These are phyloP conservation scores for Ametastegia equiseti DNA, from an alignment of 2,888 invertebrate species.

Conservation along the genomic window DNA sequence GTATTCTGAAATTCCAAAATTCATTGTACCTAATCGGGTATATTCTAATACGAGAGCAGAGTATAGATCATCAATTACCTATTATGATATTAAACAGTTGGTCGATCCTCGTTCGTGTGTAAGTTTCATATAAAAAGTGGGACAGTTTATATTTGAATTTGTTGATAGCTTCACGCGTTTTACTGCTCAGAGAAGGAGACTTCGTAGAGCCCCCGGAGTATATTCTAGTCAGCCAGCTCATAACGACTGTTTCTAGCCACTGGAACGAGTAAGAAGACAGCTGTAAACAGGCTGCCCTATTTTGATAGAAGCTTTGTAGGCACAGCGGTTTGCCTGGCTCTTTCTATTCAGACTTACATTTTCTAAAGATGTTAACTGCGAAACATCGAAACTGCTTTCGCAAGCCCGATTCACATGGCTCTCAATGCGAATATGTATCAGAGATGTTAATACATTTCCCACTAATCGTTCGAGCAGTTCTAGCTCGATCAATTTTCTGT, in stretches of 20 bases:
- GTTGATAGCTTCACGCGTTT: slow-evolving; percentile 79
- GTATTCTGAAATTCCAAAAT: slow-evolving; percentile 81
- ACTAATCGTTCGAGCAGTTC: slow-evolving; percentile 89
- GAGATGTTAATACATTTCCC: slow-evolving; percentile 89
- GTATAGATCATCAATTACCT: slow-evolving; percentile 74
- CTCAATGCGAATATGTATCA: slow-evolving; percentile 91
- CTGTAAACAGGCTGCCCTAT: neutral
- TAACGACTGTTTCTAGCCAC: slow-evolving; percentile 92
- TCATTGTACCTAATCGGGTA: neutral
- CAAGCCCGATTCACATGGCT: slow-evolving; percentile 91
- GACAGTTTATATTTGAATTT: slow-evolving; percentile 87
- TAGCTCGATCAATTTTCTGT: slow-evolving; percentile 85
- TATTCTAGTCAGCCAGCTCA: slow-evolving; percentile 91
- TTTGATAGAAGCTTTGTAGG: neutral
- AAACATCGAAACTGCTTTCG: slow-evolving; percentile 91
- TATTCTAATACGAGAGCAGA: neutral
- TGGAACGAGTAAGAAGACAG: slow-evolving; percentile 72
- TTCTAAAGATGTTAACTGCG: slow-evolving; percentile 87
- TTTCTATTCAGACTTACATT: slow-evolving; percentile 76
- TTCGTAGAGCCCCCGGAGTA: slow-evolving; percentile 84
- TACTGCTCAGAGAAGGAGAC: slow-evolving; percentile 78
- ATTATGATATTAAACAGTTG: slow-evolving; percentile 98
- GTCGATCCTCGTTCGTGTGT: slow-evolving; percentile 91
- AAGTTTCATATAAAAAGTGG: slow-evolving; percentile 92
- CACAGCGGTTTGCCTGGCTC: neutral